Evolutionary conservation across 2,113 vertebrate species (phyloP).

Genomic region (Thunnus maccoyii): DNA sequence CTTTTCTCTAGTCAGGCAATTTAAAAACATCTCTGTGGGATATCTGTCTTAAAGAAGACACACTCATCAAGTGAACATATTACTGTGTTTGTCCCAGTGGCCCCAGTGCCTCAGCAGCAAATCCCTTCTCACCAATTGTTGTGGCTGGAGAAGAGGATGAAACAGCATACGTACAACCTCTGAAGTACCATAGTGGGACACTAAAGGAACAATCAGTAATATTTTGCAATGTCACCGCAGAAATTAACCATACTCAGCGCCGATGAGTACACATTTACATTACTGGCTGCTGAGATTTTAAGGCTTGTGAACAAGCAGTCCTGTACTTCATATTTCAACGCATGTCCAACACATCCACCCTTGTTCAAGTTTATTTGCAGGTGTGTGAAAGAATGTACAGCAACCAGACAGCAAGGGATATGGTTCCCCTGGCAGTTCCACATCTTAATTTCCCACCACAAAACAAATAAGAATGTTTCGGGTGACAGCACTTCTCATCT

Average conservation of each 20-base stretch:
- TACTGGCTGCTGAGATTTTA: slow-evolving; percentile 10
- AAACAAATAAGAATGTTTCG: neutral
- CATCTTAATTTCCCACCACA: slow-evolving; percentile 8
- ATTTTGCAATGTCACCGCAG: slow-evolving; percentile 43
- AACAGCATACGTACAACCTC: slow-evolving; percentile 47
- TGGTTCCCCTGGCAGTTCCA: neutral
- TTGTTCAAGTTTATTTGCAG: slow-evolving; percentile 1
- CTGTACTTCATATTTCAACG: neutral
- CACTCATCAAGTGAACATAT: slow-evolving; percentile 61
- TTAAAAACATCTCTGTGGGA: slow-evolving; percentile 29
- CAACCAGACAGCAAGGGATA: neutral
- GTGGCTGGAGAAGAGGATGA: slow-evolving; percentile 55
- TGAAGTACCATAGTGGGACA: slow-evolving; percentile 63
- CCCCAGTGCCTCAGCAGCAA: slow-evolving; percentile 47
- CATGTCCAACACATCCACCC: slow-evolving; percentile 23
- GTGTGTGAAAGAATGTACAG: neutral
- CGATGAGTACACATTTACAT: slow-evolving; percentile 19
- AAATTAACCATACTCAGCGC: slow-evolving; percentile 38
- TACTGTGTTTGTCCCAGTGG: slow-evolving; percentile 46
- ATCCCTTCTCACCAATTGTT: slow-evolving; percentile 56
- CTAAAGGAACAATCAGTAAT: slow-evolving; percentile 59
- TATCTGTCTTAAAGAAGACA: slow-evolving; percentile 24
- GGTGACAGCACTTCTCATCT: neutral
- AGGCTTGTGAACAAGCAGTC: neutral
- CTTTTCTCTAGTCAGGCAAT: slow-evolving; percentile 27